phyloP scores from a whole-genome alignment of 2,888 invertebrate species.

The Agriopis leucophaearia region DNA sequence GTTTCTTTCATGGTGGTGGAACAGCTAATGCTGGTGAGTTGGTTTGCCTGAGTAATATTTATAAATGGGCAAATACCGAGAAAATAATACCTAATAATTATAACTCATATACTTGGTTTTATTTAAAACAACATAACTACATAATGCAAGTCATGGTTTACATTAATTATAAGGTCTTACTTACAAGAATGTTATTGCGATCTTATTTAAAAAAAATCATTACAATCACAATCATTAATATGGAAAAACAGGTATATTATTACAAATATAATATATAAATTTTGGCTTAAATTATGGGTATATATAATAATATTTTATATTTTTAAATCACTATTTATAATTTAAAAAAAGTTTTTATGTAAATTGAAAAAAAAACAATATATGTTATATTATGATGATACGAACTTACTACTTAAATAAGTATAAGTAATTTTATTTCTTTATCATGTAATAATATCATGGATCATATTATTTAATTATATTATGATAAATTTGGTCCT shows the following conservation, averaged over 20 bases:
- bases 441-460: no score
- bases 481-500: no score
- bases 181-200: not conserved
- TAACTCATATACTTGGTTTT: constrained; percentile 29
- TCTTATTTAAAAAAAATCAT: not conserved
- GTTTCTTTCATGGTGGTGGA: constrained; percentile 85
- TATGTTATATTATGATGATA: no score
- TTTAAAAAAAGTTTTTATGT: no score
- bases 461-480: no score
- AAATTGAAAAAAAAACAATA: no score
- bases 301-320: not conserved
- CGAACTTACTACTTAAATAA: no score
- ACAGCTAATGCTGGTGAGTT: constrained; percentile 78
- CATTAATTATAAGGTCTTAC: not conserved
- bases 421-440: no score
- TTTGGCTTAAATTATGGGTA: not conserved
- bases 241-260: not conserved
- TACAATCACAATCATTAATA: constrained; percentile 1
- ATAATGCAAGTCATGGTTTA: constrained; percentile 12
- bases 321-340: no score
- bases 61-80: constrained; percentile 57
- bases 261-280: not conserved
- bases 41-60: constrained; percentile 60
- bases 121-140: constrained; percentile 11
- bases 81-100: constrained; percentile 20